phyloP scores from a whole-genome alignment of 2,888 invertebrate genomes.

The Steromphala cineraria region DNA sequence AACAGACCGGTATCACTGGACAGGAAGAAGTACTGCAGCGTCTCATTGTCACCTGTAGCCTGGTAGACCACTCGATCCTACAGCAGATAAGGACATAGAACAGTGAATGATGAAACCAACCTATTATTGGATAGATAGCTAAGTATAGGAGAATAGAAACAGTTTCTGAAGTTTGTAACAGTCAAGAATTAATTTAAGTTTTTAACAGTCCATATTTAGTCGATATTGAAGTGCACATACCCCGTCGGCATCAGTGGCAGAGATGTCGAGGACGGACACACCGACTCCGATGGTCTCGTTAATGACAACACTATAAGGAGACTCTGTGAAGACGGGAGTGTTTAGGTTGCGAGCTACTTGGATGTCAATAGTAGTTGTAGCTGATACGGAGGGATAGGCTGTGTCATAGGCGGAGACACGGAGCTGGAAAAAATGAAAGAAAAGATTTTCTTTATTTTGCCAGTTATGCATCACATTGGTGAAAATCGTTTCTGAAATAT shows the following conservation, averaged over 20 bases:
- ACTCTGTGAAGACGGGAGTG: conserved; percentile 45
- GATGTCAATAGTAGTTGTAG: conserved; percentile 60
- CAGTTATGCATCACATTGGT: too few species aligned
- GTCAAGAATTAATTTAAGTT: too few species aligned
- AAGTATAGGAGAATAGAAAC: too few species aligned
- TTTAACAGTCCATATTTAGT: too few species aligned
- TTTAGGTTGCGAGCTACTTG: conserved; percentile 53
- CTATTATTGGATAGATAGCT: too few species aligned
- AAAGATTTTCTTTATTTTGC: too few species aligned
- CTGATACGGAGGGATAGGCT: conserved; percentile 50
- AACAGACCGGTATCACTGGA: conserved; percentile 55
- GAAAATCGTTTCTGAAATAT: too few species aligned
- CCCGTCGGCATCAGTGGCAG: conserved; percentile 55
- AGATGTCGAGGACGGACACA: conserved; percentile 47
- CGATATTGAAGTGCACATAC: conserved; percentile 32
- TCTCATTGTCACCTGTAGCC: conserved; percentile 45
- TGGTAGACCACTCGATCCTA: conserved; percentile 57
- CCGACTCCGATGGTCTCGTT: conserved; percentile 54
- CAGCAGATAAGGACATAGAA: background rate
- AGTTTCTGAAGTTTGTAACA: too few species aligned
- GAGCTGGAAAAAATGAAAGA: conserved; percentile 47
- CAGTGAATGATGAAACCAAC: background rate
- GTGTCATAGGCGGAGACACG: conserved; percentile 56
- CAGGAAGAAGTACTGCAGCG: conserved; percentile 59
- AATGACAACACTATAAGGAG: conserved; percentile 49